Conservation (phyloP, 1,140 invertebrate species). For the Eurytemora carolleeae region DNA sequence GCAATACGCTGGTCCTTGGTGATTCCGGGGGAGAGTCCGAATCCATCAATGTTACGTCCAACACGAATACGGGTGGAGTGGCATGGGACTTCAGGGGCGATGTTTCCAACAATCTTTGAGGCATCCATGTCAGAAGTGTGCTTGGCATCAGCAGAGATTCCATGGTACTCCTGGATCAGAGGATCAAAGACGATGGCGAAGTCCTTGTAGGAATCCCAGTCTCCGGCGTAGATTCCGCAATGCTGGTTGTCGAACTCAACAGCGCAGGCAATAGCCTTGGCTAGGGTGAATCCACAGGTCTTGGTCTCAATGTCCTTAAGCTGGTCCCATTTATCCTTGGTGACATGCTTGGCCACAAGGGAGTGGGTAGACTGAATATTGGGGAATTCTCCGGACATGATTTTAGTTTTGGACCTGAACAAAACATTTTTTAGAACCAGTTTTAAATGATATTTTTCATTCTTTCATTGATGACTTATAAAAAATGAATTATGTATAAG, state of each 20-base stretch:
- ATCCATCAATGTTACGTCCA: conserved; percentile 14
- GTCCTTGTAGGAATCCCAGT: too few species aligned
- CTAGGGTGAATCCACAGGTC: conserved; percentile 14
- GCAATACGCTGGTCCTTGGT: conserved; percentile 15
- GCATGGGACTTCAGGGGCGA: conserved; percentile 13
- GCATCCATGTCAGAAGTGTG: conserved; percentile 16
- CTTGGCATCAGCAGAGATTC: conserved; percentile 6
- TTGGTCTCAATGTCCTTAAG: conserved; percentile 4
- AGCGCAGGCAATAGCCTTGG: too few species aligned
- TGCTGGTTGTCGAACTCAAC: too few species aligned
- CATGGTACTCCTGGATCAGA: conserved; percentile 16
- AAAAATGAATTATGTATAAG: too few species aligned
- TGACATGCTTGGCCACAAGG: conserved; percentile 16
- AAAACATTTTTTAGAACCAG: too few species aligned
- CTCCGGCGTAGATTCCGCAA: too few species aligned
- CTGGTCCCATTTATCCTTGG: conserved; percentile 15
- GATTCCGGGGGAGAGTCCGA: conserved; percentile 16
- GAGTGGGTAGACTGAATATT: conserved; percentile 9
- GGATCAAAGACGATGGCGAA: conserved; percentile 16
- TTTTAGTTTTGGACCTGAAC: conserved; percentile 1
- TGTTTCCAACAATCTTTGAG: conserved; percentile 14
- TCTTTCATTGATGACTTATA: too few species aligned
- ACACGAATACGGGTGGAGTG: conserved; percentile 16
- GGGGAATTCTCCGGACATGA: conserved; percentile 8
- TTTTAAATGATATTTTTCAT: too few species aligned